Evolutionary conservation across 64 coral and sea anemone species (phyloP), one percentile per base, ranked within the genome.

Genomic region (Actinia equina): DNA sequence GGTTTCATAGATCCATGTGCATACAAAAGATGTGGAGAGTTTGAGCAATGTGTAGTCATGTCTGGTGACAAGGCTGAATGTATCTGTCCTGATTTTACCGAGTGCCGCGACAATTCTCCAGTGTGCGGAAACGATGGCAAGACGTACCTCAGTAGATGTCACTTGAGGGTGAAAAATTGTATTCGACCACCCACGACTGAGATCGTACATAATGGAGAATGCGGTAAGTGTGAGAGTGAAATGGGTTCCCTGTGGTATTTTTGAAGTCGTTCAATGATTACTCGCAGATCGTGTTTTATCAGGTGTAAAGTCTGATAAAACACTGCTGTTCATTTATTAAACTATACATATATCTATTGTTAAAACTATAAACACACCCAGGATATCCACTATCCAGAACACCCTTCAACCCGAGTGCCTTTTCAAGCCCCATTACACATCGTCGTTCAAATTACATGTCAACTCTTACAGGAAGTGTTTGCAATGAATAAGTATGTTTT

Each of bases 101-200:
- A 92, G 30, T 92, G 90, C 25, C 23, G 44, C 8, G 25, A 42
- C 27, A 43, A 0, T 16, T 85, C 56, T 15, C 90, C 77, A 3
- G 85, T 99, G 11, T 99, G 97, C 69, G 97, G 88, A 16, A 94
- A 86, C 71, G 91, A 99, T 86, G 88, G 93, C 20, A 88, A 91
- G 43, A 95, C 93, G 0, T 99, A 99, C 77, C 52, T 85, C 30
- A 95, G 89, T 64, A 84, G 88, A 26, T 99, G 97, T 77, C 84
- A 63, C n/a, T 62, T 99, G 43, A 95, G 91, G 26, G 89, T 82
- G 10, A 55, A 63, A 71, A 89, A 93, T 8, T 99, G 97, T 67
- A 57, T 82, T 42, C 43, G 79, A 25, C 59, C 84, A 62, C 43
- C 11, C 44, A 81, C 54, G 16, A 87, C 92, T 84, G 55, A 26